Percentiles rank a stretch among this genome's conserved stretches.
phyloP scores from a whole-genome alignment of 2,888 invertebrate genomes.

The Brenthis hecate region DNA sequence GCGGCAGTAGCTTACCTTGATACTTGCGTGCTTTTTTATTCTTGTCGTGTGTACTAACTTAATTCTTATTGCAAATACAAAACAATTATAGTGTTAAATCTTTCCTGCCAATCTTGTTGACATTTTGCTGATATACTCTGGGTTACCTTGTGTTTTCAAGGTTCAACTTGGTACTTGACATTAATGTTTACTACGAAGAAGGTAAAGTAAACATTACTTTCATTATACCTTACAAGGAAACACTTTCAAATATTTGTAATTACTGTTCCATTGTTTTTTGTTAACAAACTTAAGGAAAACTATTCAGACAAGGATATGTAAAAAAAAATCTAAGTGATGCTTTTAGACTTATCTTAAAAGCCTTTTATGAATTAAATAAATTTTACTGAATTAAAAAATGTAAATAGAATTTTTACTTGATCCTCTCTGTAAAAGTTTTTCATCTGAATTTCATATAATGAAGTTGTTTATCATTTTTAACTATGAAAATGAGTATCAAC shows the following conservation, averaged over 20 bases:
- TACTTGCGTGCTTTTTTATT: slow-evolving; percentile 66
- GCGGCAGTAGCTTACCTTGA: slow-evolving; percentile 72
- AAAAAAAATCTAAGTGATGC: too few relatives aligned
- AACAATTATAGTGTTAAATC: slow-evolving; percentile 59
- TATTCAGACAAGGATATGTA: background rate
- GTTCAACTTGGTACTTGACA: slow-evolving; percentile 71
- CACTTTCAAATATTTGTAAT: slow-evolving; percentile 25
- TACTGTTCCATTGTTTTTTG: slow-evolving; percentile 13
- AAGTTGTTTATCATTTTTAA: too few relatives aligned
- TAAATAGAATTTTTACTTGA: too few relatives aligned
- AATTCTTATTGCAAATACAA: slow-evolving; percentile 57
- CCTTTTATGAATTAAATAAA: too few relatives aligned
- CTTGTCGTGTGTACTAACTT: slow-evolving; percentile 60
- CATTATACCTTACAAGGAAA: slow-evolving; percentile 47
- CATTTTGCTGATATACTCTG: slow-evolving; percentile 70
- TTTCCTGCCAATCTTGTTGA: slow-evolving; percentile 66
- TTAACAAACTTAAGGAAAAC: slow-evolving; percentile 1
- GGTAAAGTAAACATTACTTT: slow-evolving; percentile 61
- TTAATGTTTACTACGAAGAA: slow-evolving; percentile 60
- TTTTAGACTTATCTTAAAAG: too few relatives aligned
- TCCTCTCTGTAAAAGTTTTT: too few relatives aligned
- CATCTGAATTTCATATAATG: too few relatives aligned
- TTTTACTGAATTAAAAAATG: too few relatives aligned
- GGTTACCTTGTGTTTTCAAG: slow-evolving; percentile 78
- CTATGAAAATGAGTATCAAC: too few relatives aligned